Evolutionary conservation across 2,888 invertebrate genomes (phyloP).

Genomic region (Morpho deidamia): DNA sequence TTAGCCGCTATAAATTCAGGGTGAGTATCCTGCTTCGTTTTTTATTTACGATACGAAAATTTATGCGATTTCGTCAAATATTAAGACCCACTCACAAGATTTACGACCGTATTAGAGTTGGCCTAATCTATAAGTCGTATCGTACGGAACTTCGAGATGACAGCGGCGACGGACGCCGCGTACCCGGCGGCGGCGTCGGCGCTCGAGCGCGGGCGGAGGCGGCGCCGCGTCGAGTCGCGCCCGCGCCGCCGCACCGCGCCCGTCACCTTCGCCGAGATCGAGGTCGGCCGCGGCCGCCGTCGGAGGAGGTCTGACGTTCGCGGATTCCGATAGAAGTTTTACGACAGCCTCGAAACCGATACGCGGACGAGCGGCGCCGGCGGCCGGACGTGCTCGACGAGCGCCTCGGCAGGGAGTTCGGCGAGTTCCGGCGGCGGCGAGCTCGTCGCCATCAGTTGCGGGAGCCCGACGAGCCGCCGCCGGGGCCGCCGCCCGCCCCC

Average conservation of each 20-base stretch:
- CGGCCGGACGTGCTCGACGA: constrained; percentile 71
- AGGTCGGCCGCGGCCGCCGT: constrained; percentile 53
- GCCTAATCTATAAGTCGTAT: too few relatives aligned
- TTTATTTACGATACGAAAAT: too few relatives aligned
- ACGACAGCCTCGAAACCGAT: constrained; percentile 38
- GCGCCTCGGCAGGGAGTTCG: constrained; percentile 74
- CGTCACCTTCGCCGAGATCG: constrained; percentile 87
- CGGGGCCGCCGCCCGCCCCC: constrained; percentile 2
- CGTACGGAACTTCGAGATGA: too few relatives aligned
- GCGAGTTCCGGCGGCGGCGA: constrained; percentile 73
- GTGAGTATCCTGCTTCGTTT: too few relatives aligned
- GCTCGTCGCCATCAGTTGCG: constrained; percentile 40
- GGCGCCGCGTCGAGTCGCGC: constrained; percentile 36
- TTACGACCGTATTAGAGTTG: too few relatives aligned
- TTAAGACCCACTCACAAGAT: too few relatives aligned
- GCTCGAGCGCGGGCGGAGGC: constrained; percentile 68
- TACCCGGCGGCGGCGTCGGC: constrained; percentile 83
- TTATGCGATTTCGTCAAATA: too few relatives aligned
- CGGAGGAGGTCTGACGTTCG: constrained; percentile 18
- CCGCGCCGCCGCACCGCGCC: constrained; percentile 36
- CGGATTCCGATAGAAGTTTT: constrained; percentile 79
- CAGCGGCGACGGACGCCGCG: constrained; percentile 80
- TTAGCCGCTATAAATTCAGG: too few relatives aligned
- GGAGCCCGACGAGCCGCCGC: constrained; percentile 30
- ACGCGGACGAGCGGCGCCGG: constrained; percentile 42